Evolutionary conservation across 2,113 vertebrate genomes (phyloP).

Genomic region (Zingel zingel): DNA sequence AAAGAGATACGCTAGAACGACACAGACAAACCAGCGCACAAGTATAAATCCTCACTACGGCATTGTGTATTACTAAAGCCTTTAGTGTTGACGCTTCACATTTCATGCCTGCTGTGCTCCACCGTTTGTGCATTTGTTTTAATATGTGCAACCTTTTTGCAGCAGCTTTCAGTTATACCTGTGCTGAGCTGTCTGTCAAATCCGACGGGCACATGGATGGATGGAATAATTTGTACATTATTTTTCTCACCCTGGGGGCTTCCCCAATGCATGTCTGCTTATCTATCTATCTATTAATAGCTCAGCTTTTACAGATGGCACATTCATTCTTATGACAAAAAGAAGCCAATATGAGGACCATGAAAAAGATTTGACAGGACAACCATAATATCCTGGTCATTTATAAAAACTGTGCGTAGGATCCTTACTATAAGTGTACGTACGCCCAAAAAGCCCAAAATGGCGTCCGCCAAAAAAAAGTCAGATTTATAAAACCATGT

Average conservation of each 20-base stretch:
- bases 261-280: constrained; percentile 24
- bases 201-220: constrained; percentile 38
- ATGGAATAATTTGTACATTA: constrained; percentile 41
- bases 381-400: no score
- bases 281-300: constrained; percentile 13
- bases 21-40: no score
- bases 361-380: neutral
- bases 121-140: neutral
- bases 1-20: no score
- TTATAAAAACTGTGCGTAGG: no score
- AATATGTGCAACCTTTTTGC: constrained; percentile 9
- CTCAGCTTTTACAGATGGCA: constrained; percentile 23
- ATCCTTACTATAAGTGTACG: no score
- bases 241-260: constrained; percentile 37
- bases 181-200: constrained; percentile 48
- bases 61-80: no score
- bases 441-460: no score
- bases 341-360: neutral
- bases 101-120: constrained; percentile 17
- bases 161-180: neutral
- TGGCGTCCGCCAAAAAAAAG: no score
- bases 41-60: no score
- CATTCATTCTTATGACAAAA: constrained; percentile 2
- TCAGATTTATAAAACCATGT: no score
- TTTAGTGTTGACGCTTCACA: constrained; percentile 2